Evolutionary conservation across 30 jellyfish, hydroid and myxozoan genomes (phyloP), one percentile per base, ranked within the genome.

Genomic region (Pelagia noctiluca): DNA sequence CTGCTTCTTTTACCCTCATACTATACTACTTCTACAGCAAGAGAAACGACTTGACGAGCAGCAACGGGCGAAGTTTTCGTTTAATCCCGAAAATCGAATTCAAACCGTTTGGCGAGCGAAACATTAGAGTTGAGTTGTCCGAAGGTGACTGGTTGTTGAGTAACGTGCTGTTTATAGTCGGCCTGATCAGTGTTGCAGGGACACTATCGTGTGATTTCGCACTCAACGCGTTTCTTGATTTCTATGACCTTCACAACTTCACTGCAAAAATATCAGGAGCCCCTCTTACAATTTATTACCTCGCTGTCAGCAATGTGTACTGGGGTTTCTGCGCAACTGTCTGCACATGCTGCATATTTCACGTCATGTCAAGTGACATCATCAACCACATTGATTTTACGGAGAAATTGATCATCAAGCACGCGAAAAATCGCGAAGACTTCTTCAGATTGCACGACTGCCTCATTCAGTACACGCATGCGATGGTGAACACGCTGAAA

Each of bases 241-340:
- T 74, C 62, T 26, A 48, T 25, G 86, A 74, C 54, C 48, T 74
- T 31, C 86, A 74, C 26, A 37, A 74, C 33, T 74, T 74, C 71
- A 74, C 86, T 0, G 5, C 53, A n/a, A 50, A 49, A 24, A 74
- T 74, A 13, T 35, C 72, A 18, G 86, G 86, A 11, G 18, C 74
- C 23, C 52, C 72, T 18, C 30, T 52, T n/a, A 57, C 25, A 7
- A 7, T 74, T 3, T 74, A 74, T 33, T 52, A 7, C n/a, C 22
- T 32, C 30, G 86, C 86, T 2, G 71, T 74, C 32, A 32, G 38
- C 18, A 37, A 54, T 2, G 86, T 74, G 34, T 74, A 50, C 30
- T 74, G 73, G 73, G 68, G 76, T 48, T 75, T 75, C 31, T 75
- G 87, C 37, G 87, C 87, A 23, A 75, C 87, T 2, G 68, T 75